A percentile compares a stretch with the other conserved stretches of the same genome.
Evolutionary conservation across 2,888 invertebrate species (phyloP).

Genomic region (Melolontha melolontha): DNA sequence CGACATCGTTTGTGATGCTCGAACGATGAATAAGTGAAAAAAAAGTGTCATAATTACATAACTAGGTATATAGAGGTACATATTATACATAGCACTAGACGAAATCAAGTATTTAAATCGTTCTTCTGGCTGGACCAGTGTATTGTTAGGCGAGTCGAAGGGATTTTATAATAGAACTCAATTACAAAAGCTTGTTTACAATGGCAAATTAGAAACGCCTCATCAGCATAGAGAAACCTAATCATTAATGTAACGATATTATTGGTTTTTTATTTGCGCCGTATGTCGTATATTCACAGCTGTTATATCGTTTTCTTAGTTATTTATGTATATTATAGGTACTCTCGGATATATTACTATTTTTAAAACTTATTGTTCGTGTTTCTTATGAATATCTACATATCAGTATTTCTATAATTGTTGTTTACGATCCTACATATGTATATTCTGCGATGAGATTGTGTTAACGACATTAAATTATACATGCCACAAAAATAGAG

Average conservation of each 20-base stretch:
- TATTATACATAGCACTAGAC: background rate
- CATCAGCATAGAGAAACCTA: constrained; percentile 34
- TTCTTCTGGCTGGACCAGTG: constrained; percentile 4
- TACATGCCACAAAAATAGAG: constrained; percentile 7
- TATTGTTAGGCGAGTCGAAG: constrained; percentile 26
- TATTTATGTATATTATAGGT: background rate
- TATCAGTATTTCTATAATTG: constrained; percentile 23
- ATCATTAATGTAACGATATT: constrained; percentile 34
- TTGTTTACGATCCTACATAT: background rate
- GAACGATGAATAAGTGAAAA: constrained; percentile 1
- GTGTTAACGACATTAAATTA: constrained; percentile 27
- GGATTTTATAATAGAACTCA: constrained; percentile 31
- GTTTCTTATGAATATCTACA: constrained; percentile 4
- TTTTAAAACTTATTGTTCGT: background rate
- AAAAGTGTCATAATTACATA: constrained; percentile 23
- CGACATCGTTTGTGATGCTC: background rate
- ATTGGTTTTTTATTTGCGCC: constrained; percentile 18
- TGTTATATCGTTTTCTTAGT: background rate
- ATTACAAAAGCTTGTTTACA: constrained; percentile 37
- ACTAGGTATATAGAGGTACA: constrained; percentile 12
- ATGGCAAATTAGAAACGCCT: constrained; percentile 39
- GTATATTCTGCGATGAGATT: constrained; percentile 5
- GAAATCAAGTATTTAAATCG: constrained; percentile 13
- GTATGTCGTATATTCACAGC: background rate
- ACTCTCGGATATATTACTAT: background rate